Evolutionary conservation across 1,140 invertebrate genomes (phyloP).

Genomic region (Acromyrmex heyeri): DNA sequence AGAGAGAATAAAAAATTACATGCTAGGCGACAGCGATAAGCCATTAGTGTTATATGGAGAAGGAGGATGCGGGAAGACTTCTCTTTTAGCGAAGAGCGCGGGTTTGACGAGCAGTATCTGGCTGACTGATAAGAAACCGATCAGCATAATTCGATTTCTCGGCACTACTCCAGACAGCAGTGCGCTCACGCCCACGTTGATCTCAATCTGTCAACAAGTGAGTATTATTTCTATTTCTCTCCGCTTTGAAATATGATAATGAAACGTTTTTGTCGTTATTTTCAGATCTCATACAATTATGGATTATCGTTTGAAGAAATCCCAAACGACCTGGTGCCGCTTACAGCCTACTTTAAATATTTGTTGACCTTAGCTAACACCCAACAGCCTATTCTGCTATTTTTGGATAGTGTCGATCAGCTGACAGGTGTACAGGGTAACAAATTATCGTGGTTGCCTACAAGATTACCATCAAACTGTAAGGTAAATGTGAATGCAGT

Average conservation of each 20-base stretch:
- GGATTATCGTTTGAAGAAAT: slow-evolving; percentile 97
- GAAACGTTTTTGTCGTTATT: slow-evolving; percentile 58
- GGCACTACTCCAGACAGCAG: slow-evolving; percentile 99
- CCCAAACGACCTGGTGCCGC: slow-evolving; percentile 97
- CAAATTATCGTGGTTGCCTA: slow-evolving; percentile 98
- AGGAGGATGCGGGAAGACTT: slow-evolving; percentile 99
- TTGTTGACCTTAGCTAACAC: slow-evolving; percentile 93
- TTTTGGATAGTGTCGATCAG: slow-evolving; percentile 97
- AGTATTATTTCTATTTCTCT: slow-evolving; percentile 19
- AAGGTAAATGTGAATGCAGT: slow-evolving; percentile 89
- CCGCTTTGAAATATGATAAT: not conserved
- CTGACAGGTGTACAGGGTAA: slow-evolving; percentile 97
- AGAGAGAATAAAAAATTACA: slow-evolving; percentile 93
- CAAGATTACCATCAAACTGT: slow-evolving; percentile 94
- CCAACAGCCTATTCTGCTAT: slow-evolving; percentile 94
- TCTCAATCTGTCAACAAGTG: slow-evolving; percentile 98
- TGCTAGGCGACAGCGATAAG: slow-evolving; percentile 94
- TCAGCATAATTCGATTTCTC: slow-evolving; percentile 96
- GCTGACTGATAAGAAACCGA: slow-evolving; percentile 92
- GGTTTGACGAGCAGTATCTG: slow-evolving; percentile 91
- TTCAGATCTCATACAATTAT: slow-evolving; percentile 97
- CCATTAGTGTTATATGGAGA: slow-evolving; percentile 98
- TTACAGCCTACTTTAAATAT: slow-evolving; percentile 98
- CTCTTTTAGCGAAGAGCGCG: slow-evolving; percentile 96
- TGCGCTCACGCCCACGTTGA: slow-evolving; percentile 96